These are phyloP conservation scores for Cygnus olor DNA, from an alignment of 2,797 vertebrate species.

Conservation along the genomic window DNA sequence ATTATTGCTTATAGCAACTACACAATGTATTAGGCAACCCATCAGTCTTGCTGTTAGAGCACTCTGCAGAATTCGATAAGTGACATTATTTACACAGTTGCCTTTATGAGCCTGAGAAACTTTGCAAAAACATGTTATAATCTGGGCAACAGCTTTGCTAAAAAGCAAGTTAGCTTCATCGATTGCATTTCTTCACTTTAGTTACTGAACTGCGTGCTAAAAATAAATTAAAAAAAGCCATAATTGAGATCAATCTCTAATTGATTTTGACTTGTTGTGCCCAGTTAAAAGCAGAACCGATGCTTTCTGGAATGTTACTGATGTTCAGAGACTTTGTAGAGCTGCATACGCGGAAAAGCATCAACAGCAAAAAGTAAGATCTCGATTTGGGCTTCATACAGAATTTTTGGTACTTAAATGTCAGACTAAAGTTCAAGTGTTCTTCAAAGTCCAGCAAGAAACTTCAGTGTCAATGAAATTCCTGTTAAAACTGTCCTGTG, in stretches of 20 bases:
- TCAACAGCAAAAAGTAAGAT: slow-evolving; percentile 23
- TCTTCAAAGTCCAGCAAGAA: slow-evolving; percentile 31
- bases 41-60: slow-evolving; percentile 33
- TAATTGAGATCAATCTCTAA: slow-evolving; percentile 64
- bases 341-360: not conserved
- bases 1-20: slow-evolving; percentile 44
- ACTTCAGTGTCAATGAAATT: slow-evolving; percentile 28
- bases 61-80: slow-evolving; percentile 15
- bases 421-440: slow-evolving; percentile 56
- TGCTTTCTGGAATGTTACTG: slow-evolving; percentile 50
- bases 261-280: slow-evolving; percentile 68
- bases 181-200: slow-evolving; percentile 44
- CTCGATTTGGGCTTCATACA: slow-evolving; percentile 57
- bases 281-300: slow-evolving; percentile 56
- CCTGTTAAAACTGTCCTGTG: not conserved
- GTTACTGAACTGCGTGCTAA: slow-evolving; percentile 50
- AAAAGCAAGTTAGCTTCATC: slow-evolving; percentile 9
- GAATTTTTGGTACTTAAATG: slow-evolving; percentile 61
- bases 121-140: not conserved
- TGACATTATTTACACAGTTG: slow-evolving; percentile 23
- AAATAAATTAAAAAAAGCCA: slow-evolving; percentile 49
- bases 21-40: not conserved
- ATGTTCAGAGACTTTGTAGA: slow-evolving; percentile 31
- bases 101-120: not conserved
- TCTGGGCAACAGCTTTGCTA: not conserved